phyloP scores from a whole-genome alignment of 2,113 vertebrate genomes.

The Pomatostomus ruficeps region DNA sequence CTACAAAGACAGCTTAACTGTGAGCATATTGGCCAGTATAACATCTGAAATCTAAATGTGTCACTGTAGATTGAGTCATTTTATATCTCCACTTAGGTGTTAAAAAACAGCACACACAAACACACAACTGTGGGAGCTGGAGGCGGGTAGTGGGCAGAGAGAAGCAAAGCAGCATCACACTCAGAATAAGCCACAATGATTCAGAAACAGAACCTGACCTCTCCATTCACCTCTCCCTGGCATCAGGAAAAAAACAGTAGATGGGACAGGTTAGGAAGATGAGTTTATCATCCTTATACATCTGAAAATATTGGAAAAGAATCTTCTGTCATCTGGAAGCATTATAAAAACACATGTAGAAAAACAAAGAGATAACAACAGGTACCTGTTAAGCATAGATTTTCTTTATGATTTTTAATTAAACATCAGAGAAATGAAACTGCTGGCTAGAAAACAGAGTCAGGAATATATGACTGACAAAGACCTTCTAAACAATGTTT shows the following conservation, averaged over 20 bases:
- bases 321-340: not conserved
- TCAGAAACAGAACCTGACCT: not conserved
- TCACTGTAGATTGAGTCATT: constrained; percentile 34
- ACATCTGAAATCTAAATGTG: constrained; percentile 22
- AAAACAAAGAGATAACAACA: not conserved
- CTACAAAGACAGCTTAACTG: not conserved
- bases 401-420: not conserved
- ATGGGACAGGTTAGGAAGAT: not conserved
- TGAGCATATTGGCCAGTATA: not conserved
- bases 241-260: not conserved
- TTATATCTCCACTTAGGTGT: not conserved
- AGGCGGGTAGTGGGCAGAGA: not conserved
- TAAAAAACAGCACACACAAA: not conserved
- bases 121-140: not conserved
- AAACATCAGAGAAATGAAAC: not conserved
- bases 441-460: not conserved
- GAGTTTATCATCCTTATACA: not conserved
- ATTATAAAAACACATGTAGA: not conserved
- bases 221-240: not conserved
- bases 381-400: not conserved
- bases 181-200: not conserved
- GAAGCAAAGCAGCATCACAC: not conserved
- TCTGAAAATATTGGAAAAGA: not conserved
- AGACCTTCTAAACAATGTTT: not conserved
- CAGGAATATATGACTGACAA: not conserved